Percentiles rank a stretch among this genome's conserved stretches.
Evolutionary conservation across 2,113 vertebrate species (phyloP).

Genomic region (Elaphurus davidianus): DNA sequence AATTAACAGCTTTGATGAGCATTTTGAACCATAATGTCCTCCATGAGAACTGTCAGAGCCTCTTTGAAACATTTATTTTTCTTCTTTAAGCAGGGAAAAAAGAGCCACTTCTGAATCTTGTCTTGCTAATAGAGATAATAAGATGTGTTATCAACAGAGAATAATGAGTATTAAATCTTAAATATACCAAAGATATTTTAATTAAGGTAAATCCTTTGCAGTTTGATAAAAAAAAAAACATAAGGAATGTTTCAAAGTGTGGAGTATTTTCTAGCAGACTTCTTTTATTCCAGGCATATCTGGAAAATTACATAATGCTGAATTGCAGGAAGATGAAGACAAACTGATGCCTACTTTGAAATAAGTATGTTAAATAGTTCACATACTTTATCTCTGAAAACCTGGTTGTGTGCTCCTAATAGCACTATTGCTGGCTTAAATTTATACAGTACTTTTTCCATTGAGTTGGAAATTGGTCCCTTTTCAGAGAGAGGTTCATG

Average conservation of each 20-base stretch:
- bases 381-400: slow-evolving; percentile 69
- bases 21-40: slow-evolving; percentile 76
- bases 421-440: slow-evolving; percentile 54
- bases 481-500: slow-evolving; percentile 64
- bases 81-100: background rate
- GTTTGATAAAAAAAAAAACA: background rate
- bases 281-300: slow-evolving; percentile 42
- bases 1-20: slow-evolving; percentile 80
- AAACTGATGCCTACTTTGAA: slow-evolving; percentile 67
- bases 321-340: slow-evolving; percentile 62
- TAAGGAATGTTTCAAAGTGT: background rate
- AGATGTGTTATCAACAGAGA: background rate
- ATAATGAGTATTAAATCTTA: slow-evolving; percentile 18
- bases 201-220: background rate
- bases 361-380: slow-evolving; percentile 73
- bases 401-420: slow-evolving; percentile 49
- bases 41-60: slow-evolving; percentile 67
- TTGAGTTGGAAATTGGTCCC: slow-evolving; percentile 69
- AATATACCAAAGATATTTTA: slow-evolving; percentile 3
- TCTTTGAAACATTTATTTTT: slow-evolving; percentile 41
- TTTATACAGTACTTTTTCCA: slow-evolving; percentile 66
- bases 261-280: background rate
- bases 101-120: background rate
- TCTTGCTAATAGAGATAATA: background rate
- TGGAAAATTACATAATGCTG: slow-evolving; percentile 58